Conservation (phyloP, 2,113 vertebrate genomes). For the Genyomyrus donnyi region DNA sequence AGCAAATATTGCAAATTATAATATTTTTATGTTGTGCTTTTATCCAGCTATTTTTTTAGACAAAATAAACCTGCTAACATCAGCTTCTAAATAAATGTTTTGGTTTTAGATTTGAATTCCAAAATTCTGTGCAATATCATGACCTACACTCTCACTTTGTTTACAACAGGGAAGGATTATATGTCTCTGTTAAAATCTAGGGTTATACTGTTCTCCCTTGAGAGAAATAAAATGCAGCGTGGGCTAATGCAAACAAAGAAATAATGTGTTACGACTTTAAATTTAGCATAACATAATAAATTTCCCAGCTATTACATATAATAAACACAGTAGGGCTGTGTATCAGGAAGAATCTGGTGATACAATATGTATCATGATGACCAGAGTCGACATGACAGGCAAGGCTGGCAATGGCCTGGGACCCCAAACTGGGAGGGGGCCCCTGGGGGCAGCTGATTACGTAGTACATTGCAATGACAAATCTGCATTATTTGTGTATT, state of each 20-base stretch:
- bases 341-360: not conserved
- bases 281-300: not conserved
- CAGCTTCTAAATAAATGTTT: not conserved
- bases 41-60: not conserved
- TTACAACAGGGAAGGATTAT: not conserved
- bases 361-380: not conserved
- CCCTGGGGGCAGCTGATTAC: not conserved
- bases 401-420: not conserved
- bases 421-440: not conserved
- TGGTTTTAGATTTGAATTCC: not conserved
- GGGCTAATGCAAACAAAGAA: not conserved
- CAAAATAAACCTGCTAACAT: not conserved
- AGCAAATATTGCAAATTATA: not conserved
- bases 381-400: not conserved
- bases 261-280: not conserved
- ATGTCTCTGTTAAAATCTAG: not conserved
- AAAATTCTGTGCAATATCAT: not conserved
- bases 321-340: too few relatives aligned
- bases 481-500: not conserved
- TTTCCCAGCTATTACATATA: not conserved
- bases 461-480: not conserved
- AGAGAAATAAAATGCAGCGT: not conserved
- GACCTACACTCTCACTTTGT: too few relatives aligned
- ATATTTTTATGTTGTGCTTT: not conserved
- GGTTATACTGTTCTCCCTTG: not conserved